Evolutionary conservation across 2,113 vertebrate genomes (phyloP).

Genomic region (Pitta sordida): DNA sequence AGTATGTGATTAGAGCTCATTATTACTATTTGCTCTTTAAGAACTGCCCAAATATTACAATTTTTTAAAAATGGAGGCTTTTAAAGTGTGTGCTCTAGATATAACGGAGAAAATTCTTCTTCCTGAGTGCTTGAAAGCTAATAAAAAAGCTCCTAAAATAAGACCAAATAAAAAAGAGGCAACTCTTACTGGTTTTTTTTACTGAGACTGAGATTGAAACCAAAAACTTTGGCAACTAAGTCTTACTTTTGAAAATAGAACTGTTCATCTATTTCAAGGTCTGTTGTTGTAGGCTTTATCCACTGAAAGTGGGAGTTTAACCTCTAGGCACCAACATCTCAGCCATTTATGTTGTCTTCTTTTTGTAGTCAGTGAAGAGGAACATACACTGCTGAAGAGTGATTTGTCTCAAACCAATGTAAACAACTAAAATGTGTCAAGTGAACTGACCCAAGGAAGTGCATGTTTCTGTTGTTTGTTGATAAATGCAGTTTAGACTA

Average conservation of each 20-base stretch:
- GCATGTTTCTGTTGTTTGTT: not conserved
- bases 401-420: rapidly evolving
- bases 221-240: not conserved
- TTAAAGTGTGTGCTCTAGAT: not conserved
- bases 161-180: not conserved
- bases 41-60: not conserved
- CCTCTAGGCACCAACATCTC: not conserved
- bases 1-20: not conserved
- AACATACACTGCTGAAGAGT: not conserved
- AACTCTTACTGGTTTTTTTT: not conserved
- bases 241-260: not conserved
- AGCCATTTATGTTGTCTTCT: not conserved
- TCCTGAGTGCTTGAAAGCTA: not conserved
- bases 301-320: not conserved
- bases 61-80: not conserved
- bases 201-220: not conserved
- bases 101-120: not conserved
- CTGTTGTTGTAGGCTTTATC: not conserved
- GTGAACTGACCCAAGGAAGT: not conserved
- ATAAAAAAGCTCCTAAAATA: not conserved
- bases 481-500: not conserved
- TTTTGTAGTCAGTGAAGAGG: not conserved
- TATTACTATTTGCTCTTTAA: not conserved
- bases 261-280: not conserved
- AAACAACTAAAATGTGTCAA: not conserved